Evolutionary conservation across 2,888 invertebrate genomes (phyloP).

Genomic region (Troides aeacus): DNA sequence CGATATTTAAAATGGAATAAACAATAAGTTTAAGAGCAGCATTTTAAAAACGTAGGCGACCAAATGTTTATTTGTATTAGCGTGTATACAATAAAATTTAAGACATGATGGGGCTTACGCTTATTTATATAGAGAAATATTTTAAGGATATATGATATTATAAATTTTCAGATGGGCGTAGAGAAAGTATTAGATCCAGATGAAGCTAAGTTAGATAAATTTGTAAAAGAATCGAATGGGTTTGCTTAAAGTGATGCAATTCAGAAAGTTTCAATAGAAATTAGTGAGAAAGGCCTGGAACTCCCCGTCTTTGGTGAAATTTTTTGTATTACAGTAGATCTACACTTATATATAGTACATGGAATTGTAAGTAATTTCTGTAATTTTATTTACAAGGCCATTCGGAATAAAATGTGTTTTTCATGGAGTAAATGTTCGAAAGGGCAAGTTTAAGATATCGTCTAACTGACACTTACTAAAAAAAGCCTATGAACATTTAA

Average conservation of each 20-base stretch:
- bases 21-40: conserved; percentile 81
- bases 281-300: conserved; percentile 92
- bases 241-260: conserved; percentile 83
- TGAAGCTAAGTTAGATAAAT: conserved; percentile 82
- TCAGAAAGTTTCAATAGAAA: conserved; percentile 91
- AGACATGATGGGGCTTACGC: too few species aligned
- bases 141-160: too few species aligned
- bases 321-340: background rate
- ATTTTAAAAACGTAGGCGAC: conserved; percentile 78
- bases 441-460: too few species aligned
- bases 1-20: conserved; percentile 89
- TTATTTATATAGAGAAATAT: too few species aligned
- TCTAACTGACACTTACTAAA: too few species aligned
- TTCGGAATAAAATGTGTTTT: too few species aligned
- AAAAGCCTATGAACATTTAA: too few species aligned
- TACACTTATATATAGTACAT: too few species aligned
- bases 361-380: too few species aligned
- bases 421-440: too few species aligned
- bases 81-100: too few species aligned
- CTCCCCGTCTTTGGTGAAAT: background rate
- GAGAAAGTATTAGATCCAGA: conserved; percentile 44
- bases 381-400: too few species aligned
- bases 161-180: conserved; percentile 37
- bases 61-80: conserved; percentile 16
- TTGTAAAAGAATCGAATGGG: conserved; percentile 67